Evolutionary conservation across 1,140 invertebrate species (phyloP).

Genomic region (Drosophila sulfurigaster): DNA sequence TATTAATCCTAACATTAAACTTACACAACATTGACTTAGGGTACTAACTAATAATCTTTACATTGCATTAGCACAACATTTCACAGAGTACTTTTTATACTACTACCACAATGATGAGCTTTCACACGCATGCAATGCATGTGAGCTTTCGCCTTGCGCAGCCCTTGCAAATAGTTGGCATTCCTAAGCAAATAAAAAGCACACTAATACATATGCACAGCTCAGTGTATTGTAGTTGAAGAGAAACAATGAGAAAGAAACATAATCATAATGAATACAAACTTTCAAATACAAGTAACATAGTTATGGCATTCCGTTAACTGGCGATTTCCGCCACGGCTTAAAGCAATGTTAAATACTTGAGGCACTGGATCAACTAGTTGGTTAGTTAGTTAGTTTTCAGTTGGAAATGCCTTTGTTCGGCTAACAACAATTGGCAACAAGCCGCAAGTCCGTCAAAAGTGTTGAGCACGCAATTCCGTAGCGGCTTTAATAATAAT

Average conservation of each 20-base stretch:
- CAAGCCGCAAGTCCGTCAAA: constrained; percentile 52
- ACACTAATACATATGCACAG: neutral
- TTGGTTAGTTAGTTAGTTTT: constrained; percentile 15
- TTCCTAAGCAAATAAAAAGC: neutral
- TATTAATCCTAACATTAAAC: too few species aligned
- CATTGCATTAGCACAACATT: too few species aligned
- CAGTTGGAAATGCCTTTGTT: constrained; percentile 69
- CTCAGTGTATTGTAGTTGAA: neutral
- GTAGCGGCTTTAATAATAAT: constrained; percentile 37
- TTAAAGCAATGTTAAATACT: constrained; percentile 52
- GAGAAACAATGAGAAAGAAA: neutral
- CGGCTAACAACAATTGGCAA: constrained; percentile 41
- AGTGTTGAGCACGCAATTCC: constrained; percentile 75
- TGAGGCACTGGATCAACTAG: neutral
- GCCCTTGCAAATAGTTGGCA: neutral
- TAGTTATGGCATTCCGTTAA: constrained; percentile 38
- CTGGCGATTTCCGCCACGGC: constrained; percentile 58
- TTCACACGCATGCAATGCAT: neutral
- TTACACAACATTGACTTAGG: too few species aligned
- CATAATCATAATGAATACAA: constrained; percentile 9
- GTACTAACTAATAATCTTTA: too few species aligned
- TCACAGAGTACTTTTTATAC: too few species aligned
- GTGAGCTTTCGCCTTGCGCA: neutral
- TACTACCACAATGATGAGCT: neutral
- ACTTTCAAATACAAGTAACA: constrained; percentile 33